phyloP scores from a whole-genome alignment of 2,113 vertebrate species.

The Tinamus guttatus region DNA sequence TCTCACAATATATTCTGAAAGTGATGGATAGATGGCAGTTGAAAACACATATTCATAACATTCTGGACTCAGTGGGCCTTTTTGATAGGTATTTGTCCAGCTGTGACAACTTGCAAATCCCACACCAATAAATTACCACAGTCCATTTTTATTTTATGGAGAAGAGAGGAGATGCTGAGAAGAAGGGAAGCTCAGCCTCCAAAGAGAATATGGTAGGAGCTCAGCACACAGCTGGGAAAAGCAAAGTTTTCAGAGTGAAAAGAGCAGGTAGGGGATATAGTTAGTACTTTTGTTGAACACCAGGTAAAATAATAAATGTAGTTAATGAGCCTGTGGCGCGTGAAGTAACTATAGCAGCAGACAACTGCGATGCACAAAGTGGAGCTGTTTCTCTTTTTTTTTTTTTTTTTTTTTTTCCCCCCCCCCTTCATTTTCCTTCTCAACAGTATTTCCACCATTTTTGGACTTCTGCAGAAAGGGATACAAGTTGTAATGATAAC shows the following conservation, averaged over 20 bases:
- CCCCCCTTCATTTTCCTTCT: background rate
- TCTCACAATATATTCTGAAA: background rate
- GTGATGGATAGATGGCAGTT: accelerated
- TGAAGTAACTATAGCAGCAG: background rate
- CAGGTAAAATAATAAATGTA: background rate
- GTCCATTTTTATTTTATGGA: background rate
- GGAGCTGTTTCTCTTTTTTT: background rate
- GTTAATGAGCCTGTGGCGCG: background rate
- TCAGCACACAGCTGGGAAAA: background rate
- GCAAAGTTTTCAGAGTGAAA: background rate
- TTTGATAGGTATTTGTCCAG: background rate
- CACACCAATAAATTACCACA: background rate
- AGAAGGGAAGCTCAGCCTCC: background rate
- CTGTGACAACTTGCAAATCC: background rate
- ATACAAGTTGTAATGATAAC: accelerated
- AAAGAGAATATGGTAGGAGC: background rate
- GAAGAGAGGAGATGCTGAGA: background rate
- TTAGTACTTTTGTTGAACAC: background rate
- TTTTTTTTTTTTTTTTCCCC: background rate
- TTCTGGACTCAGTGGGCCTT: accelerated
- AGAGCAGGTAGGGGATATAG: background rate
- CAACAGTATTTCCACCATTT: background rate
- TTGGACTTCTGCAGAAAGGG: background rate
- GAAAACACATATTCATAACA: accelerated
- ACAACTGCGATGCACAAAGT: background rate